These are phyloP conservation scores for Julus scandinavius DNA, from an alignment of 2,888 invertebrate species.

Conservation along the genomic window DNA sequence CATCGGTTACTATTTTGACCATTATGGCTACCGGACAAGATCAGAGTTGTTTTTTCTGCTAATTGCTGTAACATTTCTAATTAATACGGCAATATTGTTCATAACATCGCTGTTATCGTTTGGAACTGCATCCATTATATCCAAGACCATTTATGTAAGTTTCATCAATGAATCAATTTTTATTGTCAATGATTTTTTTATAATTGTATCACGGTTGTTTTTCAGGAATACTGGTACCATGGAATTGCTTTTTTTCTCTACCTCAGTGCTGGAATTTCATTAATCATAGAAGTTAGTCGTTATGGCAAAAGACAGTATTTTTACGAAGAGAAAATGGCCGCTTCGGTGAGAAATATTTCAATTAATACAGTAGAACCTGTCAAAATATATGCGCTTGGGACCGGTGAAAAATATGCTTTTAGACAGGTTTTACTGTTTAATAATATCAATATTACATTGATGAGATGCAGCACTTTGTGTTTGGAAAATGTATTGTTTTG, in stretches of 20 bases:
- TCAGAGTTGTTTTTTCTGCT: conserved; percentile 50
- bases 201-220: conserved; percentile 59
- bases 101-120: conserved; percentile 23
- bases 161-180: neutral
- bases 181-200: neutral
- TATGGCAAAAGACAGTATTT: conserved; percentile 62
- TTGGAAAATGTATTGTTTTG: neutral
- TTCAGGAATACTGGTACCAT: conserved; percentile 86
- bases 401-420: too few species aligned
- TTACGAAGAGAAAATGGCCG: conserved; percentile 72
- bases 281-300: conserved; percentile 73
- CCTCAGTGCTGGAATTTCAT: conserved; percentile 76
- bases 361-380: too few species aligned
- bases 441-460: too few species aligned
- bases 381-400: too few species aligned
- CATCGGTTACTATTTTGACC: conserved; percentile 21
- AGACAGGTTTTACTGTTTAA: too few species aligned
- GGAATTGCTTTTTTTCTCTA: conserved; percentile 78
- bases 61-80: conserved; percentile 52
- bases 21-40: neutral
- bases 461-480: too few species aligned
- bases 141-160: conserved; percentile 37
- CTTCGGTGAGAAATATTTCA: conserved; percentile 7
- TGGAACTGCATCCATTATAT: conserved; percentile 32
- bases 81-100: conserved; percentile 6